Evolutionary conservation across 1,140 invertebrate species (phyloP).

Genomic region (Helicoverpa zea): DNA sequence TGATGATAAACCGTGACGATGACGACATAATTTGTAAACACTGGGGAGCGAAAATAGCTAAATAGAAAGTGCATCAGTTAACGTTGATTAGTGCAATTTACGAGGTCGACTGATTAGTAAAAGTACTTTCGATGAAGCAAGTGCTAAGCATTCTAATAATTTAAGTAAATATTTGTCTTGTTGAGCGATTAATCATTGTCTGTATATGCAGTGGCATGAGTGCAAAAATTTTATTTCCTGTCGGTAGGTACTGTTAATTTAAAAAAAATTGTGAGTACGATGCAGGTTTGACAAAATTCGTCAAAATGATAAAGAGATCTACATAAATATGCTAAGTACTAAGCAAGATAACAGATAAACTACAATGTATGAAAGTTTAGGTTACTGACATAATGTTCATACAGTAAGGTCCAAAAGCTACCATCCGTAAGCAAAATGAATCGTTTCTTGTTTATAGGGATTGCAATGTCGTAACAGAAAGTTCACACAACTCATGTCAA

Average conservation of each 20-base stretch:
- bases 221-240: neutral
- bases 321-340: neutral
- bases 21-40: neutral
- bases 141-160: neutral
- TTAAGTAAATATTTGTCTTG: neutral
- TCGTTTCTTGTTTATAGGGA: neutral
- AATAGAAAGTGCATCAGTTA: constrained; percentile 1
- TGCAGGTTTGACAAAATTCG: neutral
- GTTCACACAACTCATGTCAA: constrained; percentile 38
- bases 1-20: no score
- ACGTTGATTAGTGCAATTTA: constrained; percentile 25
- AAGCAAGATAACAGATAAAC: no score
- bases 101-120: constrained; percentile 26
- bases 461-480: constrained; percentile 27
- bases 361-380: no score
- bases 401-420: no score
- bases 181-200: neutral
- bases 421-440: neutral
- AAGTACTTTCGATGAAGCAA: constrained; percentile 20
- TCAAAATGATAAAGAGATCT: neutral
- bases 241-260: neutral
- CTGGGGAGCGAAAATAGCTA: neutral
- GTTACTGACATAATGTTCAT: no score
- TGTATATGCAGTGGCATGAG: no score
- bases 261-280: no score